These are phyloP conservation scores for Oedothorax gibbosus DNA, from an alignment of 1,140 invertebrate species.

Conservation along the genomic window DNA sequence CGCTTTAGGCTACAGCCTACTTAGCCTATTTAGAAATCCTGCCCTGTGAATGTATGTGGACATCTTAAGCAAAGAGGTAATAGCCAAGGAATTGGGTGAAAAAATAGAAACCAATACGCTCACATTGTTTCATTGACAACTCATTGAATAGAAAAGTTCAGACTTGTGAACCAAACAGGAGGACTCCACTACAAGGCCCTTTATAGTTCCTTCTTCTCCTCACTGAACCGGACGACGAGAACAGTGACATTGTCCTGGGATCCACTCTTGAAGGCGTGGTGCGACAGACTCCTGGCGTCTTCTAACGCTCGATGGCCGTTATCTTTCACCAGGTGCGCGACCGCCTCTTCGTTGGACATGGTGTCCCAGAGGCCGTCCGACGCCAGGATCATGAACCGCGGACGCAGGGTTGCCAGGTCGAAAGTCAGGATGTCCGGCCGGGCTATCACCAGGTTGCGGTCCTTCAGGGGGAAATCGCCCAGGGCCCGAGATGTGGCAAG, in stretches of 20 bases:
- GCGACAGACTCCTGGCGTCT: slow-evolving; percentile 88
- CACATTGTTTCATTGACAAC: no score
- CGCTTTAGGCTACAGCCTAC: no score
- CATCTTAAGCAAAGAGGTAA: no score
- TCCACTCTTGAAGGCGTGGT: slow-evolving; percentile 91
- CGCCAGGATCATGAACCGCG: slow-evolving; percentile 90
- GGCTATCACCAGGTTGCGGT: slow-evolving; percentile 91
- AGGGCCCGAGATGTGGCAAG: slow-evolving; percentile 93
- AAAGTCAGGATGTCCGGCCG: slow-evolving; percentile 97
- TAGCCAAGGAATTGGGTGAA: no score
- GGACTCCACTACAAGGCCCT: no score
- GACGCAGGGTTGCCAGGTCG: slow-evolving; percentile 77
- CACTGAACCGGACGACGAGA: slow-evolving; percentile 84
- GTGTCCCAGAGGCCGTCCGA: slow-evolving; percentile 97
- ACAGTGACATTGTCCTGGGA: slow-evolving; percentile 97
- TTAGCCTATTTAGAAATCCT: no score
- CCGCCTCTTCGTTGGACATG: slow-evolving; percentile 93
- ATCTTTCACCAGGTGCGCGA: slow-evolving; percentile 78
- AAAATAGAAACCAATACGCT: no score
- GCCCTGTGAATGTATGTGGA: no score
- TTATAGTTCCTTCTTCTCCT: no score
- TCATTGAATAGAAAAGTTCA: no score
- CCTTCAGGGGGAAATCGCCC: slow-evolving; percentile 95
- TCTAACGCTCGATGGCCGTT: slow-evolving; percentile 78
- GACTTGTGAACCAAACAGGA: no score